Evolutionary conservation across 2,113 vertebrate genomes (phyloP), one percentile per base, ranked within the genome.

Genomic region (Macrotus californicus): DNA sequence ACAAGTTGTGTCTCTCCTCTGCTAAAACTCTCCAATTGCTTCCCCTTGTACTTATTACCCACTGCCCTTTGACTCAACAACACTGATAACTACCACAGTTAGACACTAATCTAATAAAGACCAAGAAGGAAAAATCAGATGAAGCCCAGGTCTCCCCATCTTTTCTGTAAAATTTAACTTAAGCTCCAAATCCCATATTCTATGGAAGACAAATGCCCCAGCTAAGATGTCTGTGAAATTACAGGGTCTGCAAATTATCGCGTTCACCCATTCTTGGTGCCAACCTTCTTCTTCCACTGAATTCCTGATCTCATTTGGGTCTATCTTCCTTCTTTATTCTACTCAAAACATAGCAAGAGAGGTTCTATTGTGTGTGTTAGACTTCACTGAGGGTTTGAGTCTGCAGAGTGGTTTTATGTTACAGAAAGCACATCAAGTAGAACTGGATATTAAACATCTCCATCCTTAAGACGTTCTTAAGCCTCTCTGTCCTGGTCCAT

Each of bases 181-280:
- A n/a, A 31, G 24, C 24, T 3, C 1, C 52, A 15, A 56, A 36
- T 59, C 50, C 46, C 21, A 52, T 1, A 6, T 64, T 80, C 85
- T 31, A 3, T 70, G n/a, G 69, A 61, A 67, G 43, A 83, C 7
- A 7, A 86, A 81, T 36, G 13, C 31, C 29, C 31, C 75, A 61
- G 59, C n/a, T 83, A 54, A 94, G 13, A 94, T 41, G 75, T 91
- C 76, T 83, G 34, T 83, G 92, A 95, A 73, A 97, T 75, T 76
- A 41, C 39, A 79, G 26, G 4, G 41, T 79, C 59, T 79, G 31
- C 11, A 43, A 15, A 80, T 89, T 54, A 18, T 50, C 19, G 19
- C 15, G 31, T 50, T 85, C 50, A 81, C 34, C 34, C 14, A 31
- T 34, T 80, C 24, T 86, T 86, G 16, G 24, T 52, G 56, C 34